Conservation (phyloP, 2,797 vertebrate genomes). For the Diglossa cyanea region DNA sequence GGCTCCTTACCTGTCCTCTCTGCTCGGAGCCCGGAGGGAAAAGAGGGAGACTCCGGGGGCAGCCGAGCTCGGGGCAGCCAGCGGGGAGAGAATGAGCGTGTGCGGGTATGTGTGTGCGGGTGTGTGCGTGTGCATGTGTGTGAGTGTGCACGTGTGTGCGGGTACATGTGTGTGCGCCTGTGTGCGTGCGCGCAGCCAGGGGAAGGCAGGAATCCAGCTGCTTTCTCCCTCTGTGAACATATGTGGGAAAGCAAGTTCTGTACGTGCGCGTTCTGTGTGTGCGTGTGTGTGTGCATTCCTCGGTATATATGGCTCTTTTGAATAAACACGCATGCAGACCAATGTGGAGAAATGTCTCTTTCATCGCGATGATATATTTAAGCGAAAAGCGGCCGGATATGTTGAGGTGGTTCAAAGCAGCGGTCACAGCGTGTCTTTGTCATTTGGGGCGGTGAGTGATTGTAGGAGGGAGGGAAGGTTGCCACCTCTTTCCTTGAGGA, state of each 20-base stretch:
- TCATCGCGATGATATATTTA: not conserved
- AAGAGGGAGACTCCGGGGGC: not conserved
- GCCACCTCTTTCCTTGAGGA: conserved; percentile 8
- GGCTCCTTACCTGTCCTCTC: not conserved
- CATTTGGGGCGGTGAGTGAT: not conserved
- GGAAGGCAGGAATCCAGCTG: not conserved
- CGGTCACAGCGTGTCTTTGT: conserved; percentile 12
- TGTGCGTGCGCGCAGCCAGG: not conserved
- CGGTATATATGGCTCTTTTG: not conserved
- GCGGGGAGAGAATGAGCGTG: not conserved
- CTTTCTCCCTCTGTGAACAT: not conserved
- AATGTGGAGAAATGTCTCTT: not conserved
- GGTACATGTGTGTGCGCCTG: too few species aligned
- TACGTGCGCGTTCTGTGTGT: not conserved
- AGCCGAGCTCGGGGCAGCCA: not conserved
- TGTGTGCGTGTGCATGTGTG: too few species aligned
- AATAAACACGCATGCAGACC: not conserved
- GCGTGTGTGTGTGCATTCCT: not conserved
- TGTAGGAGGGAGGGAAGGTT: conserved; percentile 19
- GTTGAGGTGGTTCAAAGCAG: not conserved
- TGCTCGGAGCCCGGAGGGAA: not conserved
- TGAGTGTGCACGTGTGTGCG: too few species aligned
- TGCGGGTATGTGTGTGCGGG: not conserved
- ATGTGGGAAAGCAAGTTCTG: conserved; percentile 14
- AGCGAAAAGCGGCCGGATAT: not conserved